These are phyloP conservation scores for Luscinia megarhynchos DNA, from an alignment of 2,797 vertebrate species.

Conservation along the genomic window DNA sequence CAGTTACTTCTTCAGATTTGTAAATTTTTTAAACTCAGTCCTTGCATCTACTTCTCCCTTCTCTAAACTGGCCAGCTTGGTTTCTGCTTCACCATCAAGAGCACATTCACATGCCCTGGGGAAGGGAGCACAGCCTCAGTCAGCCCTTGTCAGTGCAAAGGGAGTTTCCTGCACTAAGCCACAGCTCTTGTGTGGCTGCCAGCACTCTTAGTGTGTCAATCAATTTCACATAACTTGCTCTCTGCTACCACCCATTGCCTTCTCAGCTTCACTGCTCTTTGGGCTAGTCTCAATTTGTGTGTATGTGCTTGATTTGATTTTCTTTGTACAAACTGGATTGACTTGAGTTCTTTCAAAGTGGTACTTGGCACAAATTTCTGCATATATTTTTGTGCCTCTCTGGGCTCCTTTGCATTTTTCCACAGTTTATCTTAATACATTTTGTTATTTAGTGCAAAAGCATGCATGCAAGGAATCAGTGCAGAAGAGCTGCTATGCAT, in stretches of 20 bases:
- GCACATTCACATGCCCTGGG: accelerated
- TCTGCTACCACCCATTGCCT: constrained; percentile 26
- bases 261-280: background rate
- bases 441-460: background rate
- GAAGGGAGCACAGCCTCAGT: background rate
- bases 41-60: background rate
- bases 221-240: background rate
- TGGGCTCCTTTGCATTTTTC: background rate
- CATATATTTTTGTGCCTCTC: background rate
- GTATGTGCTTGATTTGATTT: background rate
- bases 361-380: background rate
- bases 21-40: background rate
- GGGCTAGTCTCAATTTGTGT: background rate
- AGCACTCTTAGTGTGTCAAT: background rate
- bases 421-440: background rate
- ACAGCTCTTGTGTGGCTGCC: background rate
- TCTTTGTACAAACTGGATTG: background rate
- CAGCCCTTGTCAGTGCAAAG: accelerated
- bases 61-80: background rate
- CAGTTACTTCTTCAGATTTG: background rate
- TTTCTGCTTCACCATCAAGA: background rate
- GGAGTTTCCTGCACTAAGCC: background rate
- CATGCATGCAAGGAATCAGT: background rate
- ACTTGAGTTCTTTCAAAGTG: background rate
- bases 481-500: background rate